These are phyloP conservation scores for Bagarius yarrelli DNA, from an alignment of 2,113 vertebrate species.

Conservation along the genomic window DNA sequence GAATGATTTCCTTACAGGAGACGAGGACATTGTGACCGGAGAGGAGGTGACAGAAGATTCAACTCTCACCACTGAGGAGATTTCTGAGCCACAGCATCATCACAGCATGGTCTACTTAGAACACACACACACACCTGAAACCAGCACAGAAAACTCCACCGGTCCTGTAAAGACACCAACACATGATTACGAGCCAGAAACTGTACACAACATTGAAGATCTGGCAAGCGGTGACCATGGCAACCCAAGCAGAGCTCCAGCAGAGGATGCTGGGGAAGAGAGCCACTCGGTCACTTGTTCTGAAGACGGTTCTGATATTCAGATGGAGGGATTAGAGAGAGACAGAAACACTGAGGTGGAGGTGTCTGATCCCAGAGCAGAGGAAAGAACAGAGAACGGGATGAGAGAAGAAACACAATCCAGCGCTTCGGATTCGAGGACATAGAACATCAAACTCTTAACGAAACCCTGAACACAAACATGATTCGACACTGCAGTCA, in stretches of 20 bases:
- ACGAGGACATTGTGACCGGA: conserved; percentile 48
- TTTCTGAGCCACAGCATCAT: not conserved
- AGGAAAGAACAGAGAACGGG: not conserved
- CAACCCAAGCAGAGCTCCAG: not conserved
- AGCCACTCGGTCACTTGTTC: not conserved
- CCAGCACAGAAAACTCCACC: not conserved
- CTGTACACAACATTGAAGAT: not conserved
- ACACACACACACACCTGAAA: not conserved
- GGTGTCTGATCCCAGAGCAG: conserved; percentile 7
- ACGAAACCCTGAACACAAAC: not conserved
- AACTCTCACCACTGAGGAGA: conserved; percentile 19
- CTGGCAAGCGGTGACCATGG: not conserved
- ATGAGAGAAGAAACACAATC: conserved; percentile 5
- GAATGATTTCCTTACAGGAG: conserved; percentile 40
- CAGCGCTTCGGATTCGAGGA: not conserved
- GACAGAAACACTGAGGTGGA: not conserved
- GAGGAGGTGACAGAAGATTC: conserved; percentile 53
- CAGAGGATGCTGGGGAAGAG: conserved; percentile 4
- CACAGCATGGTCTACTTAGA: not conserved
- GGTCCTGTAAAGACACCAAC: not conserved
- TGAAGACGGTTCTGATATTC: conserved; percentile 35
- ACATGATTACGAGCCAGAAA: not conserved
- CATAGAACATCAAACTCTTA: not conserved
- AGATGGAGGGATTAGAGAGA: conserved; percentile 11
- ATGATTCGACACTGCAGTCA: no score